A percentile compares a stretch with the other conserved stretches of the same genome.
phyloP scores from a whole-genome alignment of 2,888 invertebrate species.

The Rhogogaster chlorosoma region DNA sequence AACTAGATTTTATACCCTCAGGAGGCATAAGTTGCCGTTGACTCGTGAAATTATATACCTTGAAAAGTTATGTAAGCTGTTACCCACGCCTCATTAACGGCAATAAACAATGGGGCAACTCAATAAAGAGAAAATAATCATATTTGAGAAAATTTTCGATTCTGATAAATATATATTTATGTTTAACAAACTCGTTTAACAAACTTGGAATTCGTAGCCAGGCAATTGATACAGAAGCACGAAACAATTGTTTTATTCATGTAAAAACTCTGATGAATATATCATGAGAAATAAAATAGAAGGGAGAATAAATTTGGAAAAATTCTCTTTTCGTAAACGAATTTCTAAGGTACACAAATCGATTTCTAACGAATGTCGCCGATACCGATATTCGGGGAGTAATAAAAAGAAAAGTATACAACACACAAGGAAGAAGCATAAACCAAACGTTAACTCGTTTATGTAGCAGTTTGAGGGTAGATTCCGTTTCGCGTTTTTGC shows the following conservation, averaged over 20 bases:
- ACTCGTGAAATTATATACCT: background rate
- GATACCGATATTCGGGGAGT: too few species aligned
- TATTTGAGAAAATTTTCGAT: background rate
- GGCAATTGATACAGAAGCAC: too few species aligned
- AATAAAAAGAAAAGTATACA: background rate
- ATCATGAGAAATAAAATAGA: too few species aligned
- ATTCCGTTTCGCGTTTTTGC: slow-evolving; percentile 20
- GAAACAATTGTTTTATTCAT: too few species aligned
- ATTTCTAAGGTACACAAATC: too few species aligned
- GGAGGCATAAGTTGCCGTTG: background rate
- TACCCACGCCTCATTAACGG: background rate
- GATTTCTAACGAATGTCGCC: too few species aligned
- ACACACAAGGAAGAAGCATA: background rate
- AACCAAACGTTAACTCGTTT: slow-evolving; percentile 28
- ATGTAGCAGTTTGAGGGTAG: slow-evolving; percentile 12
- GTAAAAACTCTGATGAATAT: too few species aligned
- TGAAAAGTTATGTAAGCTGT: background rate
- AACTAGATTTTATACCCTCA: slow-evolving; percentile 38
- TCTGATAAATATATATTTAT: background rate
- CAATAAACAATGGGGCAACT: background rate
- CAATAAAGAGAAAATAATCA: background rate
- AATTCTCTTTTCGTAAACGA: too few species aligned
- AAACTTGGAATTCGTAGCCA: too few species aligned
- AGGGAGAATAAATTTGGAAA: too few species aligned
- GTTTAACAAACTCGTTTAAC: background rate